phyloP scores from a whole-genome alignment of 2,888 invertebrate genomes.

The Mythimna vitellina region DNA sequence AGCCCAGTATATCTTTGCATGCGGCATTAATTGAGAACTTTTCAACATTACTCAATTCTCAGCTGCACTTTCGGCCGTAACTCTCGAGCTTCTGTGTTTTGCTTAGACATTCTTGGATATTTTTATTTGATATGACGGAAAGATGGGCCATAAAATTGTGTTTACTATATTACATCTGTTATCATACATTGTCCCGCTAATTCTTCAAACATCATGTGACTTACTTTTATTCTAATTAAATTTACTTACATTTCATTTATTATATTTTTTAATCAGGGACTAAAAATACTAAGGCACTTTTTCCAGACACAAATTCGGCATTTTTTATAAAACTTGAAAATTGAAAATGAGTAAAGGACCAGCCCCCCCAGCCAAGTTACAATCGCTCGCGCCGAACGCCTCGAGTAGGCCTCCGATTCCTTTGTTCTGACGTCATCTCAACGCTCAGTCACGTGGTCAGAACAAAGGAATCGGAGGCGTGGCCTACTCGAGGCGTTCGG shows the following conservation, averaged over 20 bases:
- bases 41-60: not conserved
- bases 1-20: constrained; percentile 6
- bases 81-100: not conserved
- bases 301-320: constrained; percentile 28
- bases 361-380: too few species aligned
- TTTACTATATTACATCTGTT: not conserved
- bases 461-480: too few species aligned
- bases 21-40: not conserved
- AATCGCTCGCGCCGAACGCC: too few species aligned
- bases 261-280: constrained; percentile 7
- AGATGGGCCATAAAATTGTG: not conserved
- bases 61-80: not conserved
- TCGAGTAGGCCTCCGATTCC: too few species aligned
- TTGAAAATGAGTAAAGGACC: constrained; percentile 4
- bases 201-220: constrained; percentile 11
- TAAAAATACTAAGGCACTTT: constrained; percentile 56
- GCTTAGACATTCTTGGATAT: not conserved
- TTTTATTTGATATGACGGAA: not conserved
- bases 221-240: constrained; percentile 8
- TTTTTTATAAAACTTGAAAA: constrained; percentile 14
- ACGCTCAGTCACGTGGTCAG: too few species aligned
- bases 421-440: too few species aligned
- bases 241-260: constrained; percentile 3
- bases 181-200: not conserved
- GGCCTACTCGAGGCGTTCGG: too few species aligned